Conservation (phyloP, 1,140 invertebrate species). For the Drosophila murphyi region DNA sequence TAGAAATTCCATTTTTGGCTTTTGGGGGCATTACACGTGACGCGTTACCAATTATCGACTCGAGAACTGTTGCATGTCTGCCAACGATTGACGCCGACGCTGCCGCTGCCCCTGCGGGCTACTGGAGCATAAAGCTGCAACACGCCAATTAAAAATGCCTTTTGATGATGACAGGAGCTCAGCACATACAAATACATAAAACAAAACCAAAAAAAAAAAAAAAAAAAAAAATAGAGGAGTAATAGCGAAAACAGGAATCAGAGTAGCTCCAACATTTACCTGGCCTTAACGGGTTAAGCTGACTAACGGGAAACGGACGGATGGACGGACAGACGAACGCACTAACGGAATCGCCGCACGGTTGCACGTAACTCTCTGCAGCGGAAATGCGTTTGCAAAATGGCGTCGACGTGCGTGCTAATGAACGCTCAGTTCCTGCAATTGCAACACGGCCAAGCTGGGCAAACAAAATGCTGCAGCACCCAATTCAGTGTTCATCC, state of each 20-base stretch:
- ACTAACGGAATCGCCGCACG: slow-evolving; percentile 38
- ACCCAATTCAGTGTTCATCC: background rate
- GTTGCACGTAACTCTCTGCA: slow-evolving; percentile 67
- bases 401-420: slow-evolving; percentile 80
- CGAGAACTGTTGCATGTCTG: slow-evolving; percentile 65
- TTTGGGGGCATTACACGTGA: slow-evolving; percentile 81
- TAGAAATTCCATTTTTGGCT: slow-evolving; percentile 84
- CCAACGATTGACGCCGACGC: background rate
- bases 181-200: slow-evolving; percentile 37
- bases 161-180: slow-evolving; percentile 61
- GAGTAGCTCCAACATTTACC: slow-evolving; percentile 60
- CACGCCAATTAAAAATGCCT: slow-evolving; percentile 79
- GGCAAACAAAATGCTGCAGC: slow-evolving; percentile 57
- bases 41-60: slow-evolving; percentile 82
- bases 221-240: background rate
- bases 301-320: slow-evolving; percentile 37
- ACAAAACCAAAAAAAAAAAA: slow-evolving; percentile 11
- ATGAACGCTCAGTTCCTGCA: slow-evolving; percentile 61
- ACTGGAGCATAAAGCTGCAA: slow-evolving; percentile 61
- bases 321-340: background rate
- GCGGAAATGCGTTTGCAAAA: slow-evolving; percentile 81
- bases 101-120: background rate
- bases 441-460: slow-evolving; percentile 20
- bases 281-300: slow-evolving; percentile 45
- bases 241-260: slow-evolving; percentile 2